Percentiles rank a stretch among this genome's conserved stretches.
Conservation (phyloP, 2,797 vertebrate genomes). For the Sebastes diploproa region DNA sequence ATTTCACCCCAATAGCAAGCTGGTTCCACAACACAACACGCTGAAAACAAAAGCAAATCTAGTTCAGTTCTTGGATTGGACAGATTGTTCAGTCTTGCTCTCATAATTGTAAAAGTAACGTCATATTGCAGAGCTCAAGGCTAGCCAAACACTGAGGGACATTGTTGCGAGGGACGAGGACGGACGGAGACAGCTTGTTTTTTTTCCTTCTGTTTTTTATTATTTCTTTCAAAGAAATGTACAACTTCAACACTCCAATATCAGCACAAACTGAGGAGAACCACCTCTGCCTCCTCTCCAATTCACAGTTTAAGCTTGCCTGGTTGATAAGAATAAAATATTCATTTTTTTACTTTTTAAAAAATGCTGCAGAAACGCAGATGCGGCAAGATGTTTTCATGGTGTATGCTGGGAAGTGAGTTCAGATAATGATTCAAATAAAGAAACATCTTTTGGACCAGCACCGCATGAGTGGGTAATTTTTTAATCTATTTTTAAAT, state of each 20-base stretch:
- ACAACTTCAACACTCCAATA: conserved; percentile 36
- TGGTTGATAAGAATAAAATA: conserved; percentile 20
- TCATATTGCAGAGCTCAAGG: conserved; percentile 23
- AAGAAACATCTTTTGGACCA: conserved; percentile 59
- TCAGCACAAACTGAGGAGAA: conserved; percentile 71
- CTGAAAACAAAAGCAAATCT: background rate
- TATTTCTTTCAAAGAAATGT: conserved; percentile 41
- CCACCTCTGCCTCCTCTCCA: conserved; percentile 8
- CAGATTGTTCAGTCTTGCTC: background rate
- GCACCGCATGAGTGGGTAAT: background rate
- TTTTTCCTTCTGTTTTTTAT: background rate
- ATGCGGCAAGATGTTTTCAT: conserved; percentile 49
- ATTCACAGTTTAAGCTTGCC: conserved; percentile 50
- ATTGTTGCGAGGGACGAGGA: background rate
- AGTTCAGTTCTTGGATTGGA: background rate
- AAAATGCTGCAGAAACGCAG: conserved; percentile 26
- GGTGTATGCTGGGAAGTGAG: conserved; percentile 34
- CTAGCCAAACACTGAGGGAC: background rate
- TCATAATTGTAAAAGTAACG: background rate
- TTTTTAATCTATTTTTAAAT: conserved; percentile 5
- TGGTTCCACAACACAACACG: background rate
- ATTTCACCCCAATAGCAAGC: background rate
- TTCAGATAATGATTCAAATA: conserved; percentile 55
- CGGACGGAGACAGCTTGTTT: background rate
- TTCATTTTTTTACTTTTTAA: conserved; percentile 63